Base-by-base conservation (phyloP, 1,140 invertebrate genomes). In the Brachionus angularis region DNA sequence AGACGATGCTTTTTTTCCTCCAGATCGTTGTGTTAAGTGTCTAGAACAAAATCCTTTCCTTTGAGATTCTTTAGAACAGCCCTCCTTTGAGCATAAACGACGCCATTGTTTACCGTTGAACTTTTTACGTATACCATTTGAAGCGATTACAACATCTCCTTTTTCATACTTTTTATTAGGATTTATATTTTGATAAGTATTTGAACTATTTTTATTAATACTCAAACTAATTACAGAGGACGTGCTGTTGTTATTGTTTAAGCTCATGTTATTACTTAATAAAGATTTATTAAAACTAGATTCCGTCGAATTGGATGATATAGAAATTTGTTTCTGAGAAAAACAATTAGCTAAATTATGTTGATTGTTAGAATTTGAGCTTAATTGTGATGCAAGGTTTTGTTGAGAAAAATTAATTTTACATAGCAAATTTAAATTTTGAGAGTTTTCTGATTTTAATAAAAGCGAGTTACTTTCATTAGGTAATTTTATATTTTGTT, bases 61-160 rank as follows among this genome's bases (percentile, higher is more conserved):
- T 83, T 98, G 95, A 75, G 93, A 96, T 84, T 98, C 95, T 84
- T 98, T 98, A n/a, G 87, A 89, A 82, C 95, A 98, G 67, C 89
- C 89, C 78, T 93, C 89, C 80, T 90, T 91, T 72, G 91, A 93
- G 81, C 93, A 96, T 42, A 98, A 85, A 76, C 95, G 85, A 73
- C 95, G 85, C 96, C 95, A 98, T 79, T 98, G 96, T 84, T 98
- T 98, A 4, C 96, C 96, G 84, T 98, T 98, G 81, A 95, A 98
- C 84, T 98, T 98, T 84, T 98, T 98, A 3, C 93, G 84, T 74
- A 98, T 93, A 73, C 95, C 95, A 78, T 91, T 95, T 49, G 93
- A 91, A 50, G 91, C 95, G 29, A 90, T 88, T 33, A 98, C 93
- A 76, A 98, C 91, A 81, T 98, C 95, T 73, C 95, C 96, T 83